Evolutionary conservation across 2,797 vertebrate genomes (phyloP), one percentile per base, ranked within the genome.

Genomic region (Huso huso): DNA sequence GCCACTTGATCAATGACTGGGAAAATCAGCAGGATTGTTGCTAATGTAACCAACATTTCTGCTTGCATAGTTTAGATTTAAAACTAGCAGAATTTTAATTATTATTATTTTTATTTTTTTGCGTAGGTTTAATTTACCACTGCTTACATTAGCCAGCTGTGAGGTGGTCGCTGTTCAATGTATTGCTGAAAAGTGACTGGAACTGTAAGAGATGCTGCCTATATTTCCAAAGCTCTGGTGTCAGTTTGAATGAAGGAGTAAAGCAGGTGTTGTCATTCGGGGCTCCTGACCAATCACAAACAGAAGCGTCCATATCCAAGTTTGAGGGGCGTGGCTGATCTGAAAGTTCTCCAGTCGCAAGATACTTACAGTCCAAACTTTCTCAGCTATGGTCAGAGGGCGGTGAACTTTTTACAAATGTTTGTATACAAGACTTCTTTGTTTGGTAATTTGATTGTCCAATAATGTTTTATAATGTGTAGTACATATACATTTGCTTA

Each of bases 241-340:
- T 95, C 94, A 95, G 88, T 91, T 93, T 91, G 91, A 93, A 96
- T 97, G 95, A 98, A 95, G 93, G 92, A 94, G 94, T 91, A 91
- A 92, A 97, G 94, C 95, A 98, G 95, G 95, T 98, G 95, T 95
- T 95, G 93, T 92, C 93, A 88, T 86, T 89, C 79, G 88, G 79
- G 77, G 83, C 82, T 79, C 74, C 78, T 86, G 82, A 88, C 95
- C 95, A 98, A 98, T 97, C 90, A 87, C 89, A 85, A 79, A 66
- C 78, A 75, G 74, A 76, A 82, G 84, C 86, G 89, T 87, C 88
- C 79, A 88, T 85, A 82, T 81, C 86, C 89, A 89, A 87, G 82
- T 88, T 90, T 92, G 89, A 89, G 84, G 84, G 87, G 86, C 84
- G 87, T 85, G 86, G 86, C 84, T 18, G 63, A 76, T 84, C 77